Evolutionary conservation across 2,888 invertebrate genomes (phyloP).

Genomic region (Apantesis nais): DNA sequence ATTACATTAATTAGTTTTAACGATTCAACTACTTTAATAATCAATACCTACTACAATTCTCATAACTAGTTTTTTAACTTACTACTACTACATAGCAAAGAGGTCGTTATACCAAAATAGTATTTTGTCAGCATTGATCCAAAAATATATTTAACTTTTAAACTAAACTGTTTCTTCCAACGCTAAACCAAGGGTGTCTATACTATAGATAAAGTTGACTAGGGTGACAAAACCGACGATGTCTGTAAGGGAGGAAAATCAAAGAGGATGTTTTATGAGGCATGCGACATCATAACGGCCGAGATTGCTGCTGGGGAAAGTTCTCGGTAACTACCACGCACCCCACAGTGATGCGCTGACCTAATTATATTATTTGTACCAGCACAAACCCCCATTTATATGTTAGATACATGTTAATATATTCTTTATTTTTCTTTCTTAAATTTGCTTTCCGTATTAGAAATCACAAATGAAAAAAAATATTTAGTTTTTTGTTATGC

Average conservation of each 20-base stretch:
- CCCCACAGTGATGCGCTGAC: conserved; percentile 3
- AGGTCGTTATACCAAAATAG: not conserved
- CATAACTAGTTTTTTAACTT: not conserved
- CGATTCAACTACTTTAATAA: not conserved
- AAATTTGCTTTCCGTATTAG: conserved; percentile 1
- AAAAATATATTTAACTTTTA: not conserved
- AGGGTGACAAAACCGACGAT: conserved; percentile 28
- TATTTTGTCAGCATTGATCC: not conserved
- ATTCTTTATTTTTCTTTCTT: not conserved
- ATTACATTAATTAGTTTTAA: not conserved
- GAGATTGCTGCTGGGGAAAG: conserved; percentile 51
- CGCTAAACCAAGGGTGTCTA: conserved; percentile 21
- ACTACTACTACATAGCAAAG: not conserved
- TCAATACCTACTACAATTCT: not conserved
- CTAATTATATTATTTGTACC: conserved; percentile 28
- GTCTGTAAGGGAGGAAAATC: conserved; percentile 26
- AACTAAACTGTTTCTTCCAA: conserved; percentile 11
- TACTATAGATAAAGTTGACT: conserved; percentile 33
- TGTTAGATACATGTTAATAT: not conserved
- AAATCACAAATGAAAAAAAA: conserved; percentile 24
- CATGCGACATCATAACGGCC: conserved; percentile 44
- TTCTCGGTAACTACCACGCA: conserved; percentile 33
- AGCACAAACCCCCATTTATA: not conserved
- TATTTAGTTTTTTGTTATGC: not conserved
- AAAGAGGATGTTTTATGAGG: conserved; percentile 45